Evolutionary conservation across 1,140 invertebrate genomes (phyloP).

Genomic region (Eumaeus atala): DNA sequence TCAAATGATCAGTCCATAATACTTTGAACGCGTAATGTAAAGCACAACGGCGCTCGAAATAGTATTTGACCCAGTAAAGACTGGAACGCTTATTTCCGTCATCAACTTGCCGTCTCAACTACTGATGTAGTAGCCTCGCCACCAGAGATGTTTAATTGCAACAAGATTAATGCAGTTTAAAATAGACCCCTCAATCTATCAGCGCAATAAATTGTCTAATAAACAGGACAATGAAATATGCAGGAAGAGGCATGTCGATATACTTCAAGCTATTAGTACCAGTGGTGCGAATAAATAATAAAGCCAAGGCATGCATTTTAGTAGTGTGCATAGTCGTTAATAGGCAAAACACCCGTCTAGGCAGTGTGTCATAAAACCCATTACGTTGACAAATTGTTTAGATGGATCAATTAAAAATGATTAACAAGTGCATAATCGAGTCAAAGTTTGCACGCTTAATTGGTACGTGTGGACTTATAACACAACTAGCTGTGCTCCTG

Average conservation of each 20-base stretch:
- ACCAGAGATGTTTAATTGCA: slow-evolving; percentile 38
- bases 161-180: slow-evolving; percentile 27
- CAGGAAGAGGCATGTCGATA: background rate
- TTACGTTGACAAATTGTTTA: too few relatives aligned
- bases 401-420: too few relatives aligned
- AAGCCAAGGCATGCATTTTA: too few relatives aligned
- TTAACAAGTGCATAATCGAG: too few relatives aligned
- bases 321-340: too few relatives aligned
- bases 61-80: slow-evolving; percentile 66
- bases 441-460: too few relatives aligned
- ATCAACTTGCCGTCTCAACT: slow-evolving; percentile 45
- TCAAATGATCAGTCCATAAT: slow-evolving; percentile 48
- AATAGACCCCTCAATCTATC: slow-evolving; percentile 17
- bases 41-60: slow-evolving; percentile 63
- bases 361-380: too few relatives aligned
- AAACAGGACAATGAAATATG: slow-evolving; percentile 2
- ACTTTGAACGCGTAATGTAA: slow-evolving; percentile 43
- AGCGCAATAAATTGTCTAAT: slow-evolving; percentile 16
- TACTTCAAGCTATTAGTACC: background rate
- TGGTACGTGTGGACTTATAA: too few relatives aligned
- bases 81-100: slow-evolving; percentile 71
- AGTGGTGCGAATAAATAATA: background rate
- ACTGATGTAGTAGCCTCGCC: slow-evolving; percentile 27
- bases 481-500: too few relatives aligned
- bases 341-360: too few relatives aligned